Evolutionary conservation across 64 coral and sea anemone species (phyloP), one percentile per base, ranked within the genome.

Genomic region (Pachyseris speciosa): DNA sequence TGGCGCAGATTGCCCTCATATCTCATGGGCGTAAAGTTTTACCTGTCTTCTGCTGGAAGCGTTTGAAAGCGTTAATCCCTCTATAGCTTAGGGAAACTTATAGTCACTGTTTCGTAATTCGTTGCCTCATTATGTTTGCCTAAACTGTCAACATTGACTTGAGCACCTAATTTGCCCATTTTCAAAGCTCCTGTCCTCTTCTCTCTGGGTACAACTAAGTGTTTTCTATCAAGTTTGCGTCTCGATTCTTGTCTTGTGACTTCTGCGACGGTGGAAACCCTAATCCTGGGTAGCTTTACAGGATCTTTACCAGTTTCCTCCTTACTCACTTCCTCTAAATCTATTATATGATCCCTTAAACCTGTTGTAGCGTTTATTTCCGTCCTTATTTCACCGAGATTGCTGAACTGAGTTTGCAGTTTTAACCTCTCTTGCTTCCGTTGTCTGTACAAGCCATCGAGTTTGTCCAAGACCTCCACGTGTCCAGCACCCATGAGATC

Each of bases 401-500:
- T 64, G 60, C 92, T 90, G 36, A 94, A 90, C 53, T 81, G 32
- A 47, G 40, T 26, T 39, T 49, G 47, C 33, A 37, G 83, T 90
- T 65, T 47, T 97, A 69, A 80, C 52, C 65, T 65, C 51, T 97
- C 72, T 30, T 49, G 39, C 65, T 93, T 97, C 67, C 80, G 80
- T 28, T 92, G 61, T 32, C 58, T 90, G 64, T 83, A 97, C 39
- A 97, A 39, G 25, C 64, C 50, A 49, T 85, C 86, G 26, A 97
- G 43, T 57, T 97, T 97, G 34, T 97, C 84, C 32, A 92, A 84
- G 27, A 97, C 47, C 38, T 93, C 52, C 1, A 88, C 64, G 12
- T 88, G 75, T 37, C 84, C 49, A 13, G 74, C 67, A 30, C 91
- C 91, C 64, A 97, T 63, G 37, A 90, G 22, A 37, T 69, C 84